A percentile compares a stretch with the other conserved stretches of the same genome.
These are phyloP conservation scores for Troilus luridus DNA, from an alignment of 2,888 invertebrate species.

Conservation along the genomic window DNA sequence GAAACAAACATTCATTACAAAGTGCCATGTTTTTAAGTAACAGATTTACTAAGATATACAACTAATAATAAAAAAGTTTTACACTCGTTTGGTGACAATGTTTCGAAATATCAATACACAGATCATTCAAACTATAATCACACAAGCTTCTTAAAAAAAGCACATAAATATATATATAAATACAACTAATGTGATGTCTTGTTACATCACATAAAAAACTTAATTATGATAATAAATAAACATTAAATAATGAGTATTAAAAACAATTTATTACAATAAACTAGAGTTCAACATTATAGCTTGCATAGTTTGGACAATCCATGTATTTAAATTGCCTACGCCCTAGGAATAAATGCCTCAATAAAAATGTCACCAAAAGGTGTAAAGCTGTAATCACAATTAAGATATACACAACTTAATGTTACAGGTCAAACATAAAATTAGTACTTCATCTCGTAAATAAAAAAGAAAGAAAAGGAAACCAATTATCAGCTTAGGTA, in stretches of 20 bases:
- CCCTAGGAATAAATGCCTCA: slow-evolving; percentile 51
- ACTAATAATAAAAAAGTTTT: slow-evolving; percentile 39
- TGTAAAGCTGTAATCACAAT: slow-evolving; percentile 41
- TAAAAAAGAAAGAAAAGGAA: slow-evolving; percentile 45
- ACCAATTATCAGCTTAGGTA: slow-evolving; percentile 37
- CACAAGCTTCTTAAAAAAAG: slow-evolving; percentile 41
- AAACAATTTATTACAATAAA: slow-evolving; percentile 52
- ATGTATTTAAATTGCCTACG: slow-evolving; percentile 52
- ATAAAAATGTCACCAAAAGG: slow-evolving; percentile 33
- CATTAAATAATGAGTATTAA: slow-evolving; percentile 53
- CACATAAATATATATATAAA: slow-evolving; percentile 43
- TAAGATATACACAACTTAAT: slow-evolving; percentile 23
- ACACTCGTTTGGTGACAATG: slow-evolving; percentile 35
- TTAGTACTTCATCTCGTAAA: slow-evolving; percentile 1
- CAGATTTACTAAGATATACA: slow-evolving; percentile 41
- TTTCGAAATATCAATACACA: slow-evolving; percentile 34
- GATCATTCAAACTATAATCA: slow-evolving; percentile 55
- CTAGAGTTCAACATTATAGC: slow-evolving; percentile 40
- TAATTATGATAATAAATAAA: slow-evolving; percentile 49
- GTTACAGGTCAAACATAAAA: slow-evolving; percentile 50
- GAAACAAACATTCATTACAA: slow-evolving; percentile 19
- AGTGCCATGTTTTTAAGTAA: slow-evolving; percentile 46
- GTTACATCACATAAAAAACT: slow-evolving; percentile 39
- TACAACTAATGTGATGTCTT: slow-evolving; percentile 51
- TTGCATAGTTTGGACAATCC: slow-evolving; percentile 55